phyloP scores from a whole-genome alignment of 2,113 vertebrate genomes.

The Bostrychus sinensis region DNA sequence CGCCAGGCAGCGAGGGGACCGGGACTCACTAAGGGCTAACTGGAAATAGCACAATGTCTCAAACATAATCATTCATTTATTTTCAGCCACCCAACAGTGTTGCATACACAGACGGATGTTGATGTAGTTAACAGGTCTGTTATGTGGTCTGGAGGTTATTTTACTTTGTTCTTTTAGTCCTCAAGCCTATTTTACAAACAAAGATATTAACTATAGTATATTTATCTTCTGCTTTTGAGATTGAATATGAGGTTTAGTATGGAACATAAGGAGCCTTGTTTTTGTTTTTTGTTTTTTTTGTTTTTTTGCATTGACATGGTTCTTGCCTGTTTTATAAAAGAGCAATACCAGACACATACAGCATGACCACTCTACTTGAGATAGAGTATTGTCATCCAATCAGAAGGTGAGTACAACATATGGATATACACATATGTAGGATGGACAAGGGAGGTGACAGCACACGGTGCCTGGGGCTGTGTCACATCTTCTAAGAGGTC shows the following conservation, averaged over 20 bases:
- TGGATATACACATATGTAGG: background rate
- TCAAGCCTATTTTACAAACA: too few relatives aligned
- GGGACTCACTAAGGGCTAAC: slow-evolving; percentile 68
- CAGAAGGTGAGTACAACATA: slow-evolving; percentile 27
- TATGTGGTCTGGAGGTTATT: background rate
- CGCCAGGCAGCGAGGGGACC: slow-evolving; percentile 57
- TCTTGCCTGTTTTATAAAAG: slow-evolving; percentile 64
- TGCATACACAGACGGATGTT: background rate
- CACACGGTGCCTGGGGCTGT: slow-evolving; percentile 24
- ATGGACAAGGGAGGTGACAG: slow-evolving; percentile 1
- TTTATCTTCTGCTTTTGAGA: too few relatives aligned
- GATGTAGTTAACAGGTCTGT: background rate
- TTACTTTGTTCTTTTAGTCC: too few relatives aligned
- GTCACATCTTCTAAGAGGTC: slow-evolving; percentile 42
- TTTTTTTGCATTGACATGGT: slow-evolving; percentile 22
- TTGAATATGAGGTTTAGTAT: too few relatives aligned
- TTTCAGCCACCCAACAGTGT: background rate
- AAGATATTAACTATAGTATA: too few relatives aligned
- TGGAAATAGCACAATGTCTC: slow-evolving; percentile 73
- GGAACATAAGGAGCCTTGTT: slow-evolving; percentile 11
- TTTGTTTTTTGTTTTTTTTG: too few relatives aligned
- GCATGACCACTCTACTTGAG: background rate
- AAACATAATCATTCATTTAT: slow-evolving; percentile 83
- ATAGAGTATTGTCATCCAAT: slow-evolving; percentile 7
- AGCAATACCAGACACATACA: too few relatives aligned